A percentile compares a stretch with the other conserved stretches of the same genome.
These are phyloP conservation scores for Suricata suricatta DNA, from an alignment of 2,113 vertebrate genomes.

Conservation along the genomic window DNA sequence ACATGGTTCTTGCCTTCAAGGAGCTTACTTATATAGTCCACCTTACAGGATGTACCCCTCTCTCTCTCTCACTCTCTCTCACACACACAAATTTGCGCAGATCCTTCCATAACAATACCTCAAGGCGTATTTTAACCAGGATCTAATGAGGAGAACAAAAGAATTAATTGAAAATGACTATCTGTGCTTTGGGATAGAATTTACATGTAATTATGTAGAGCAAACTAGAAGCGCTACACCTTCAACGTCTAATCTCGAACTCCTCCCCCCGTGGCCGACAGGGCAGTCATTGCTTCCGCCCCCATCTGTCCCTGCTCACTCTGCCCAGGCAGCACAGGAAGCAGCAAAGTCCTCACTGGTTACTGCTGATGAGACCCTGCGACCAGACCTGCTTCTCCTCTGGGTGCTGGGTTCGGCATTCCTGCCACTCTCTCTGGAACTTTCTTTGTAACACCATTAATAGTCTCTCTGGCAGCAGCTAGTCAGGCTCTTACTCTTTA, in stretches of 20 bases:
- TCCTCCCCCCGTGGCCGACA: background rate
- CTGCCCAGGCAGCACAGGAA: background rate
- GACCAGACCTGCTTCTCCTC: background rate
- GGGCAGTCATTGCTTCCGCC: background rate
- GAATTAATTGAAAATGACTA: conserved; percentile 70
- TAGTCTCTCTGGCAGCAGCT: background rate
- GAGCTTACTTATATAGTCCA: background rate
- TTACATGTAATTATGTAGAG: conserved; percentile 37
- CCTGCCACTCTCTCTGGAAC: background rate
- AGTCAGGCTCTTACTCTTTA: background rate
- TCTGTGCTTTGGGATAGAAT: conserved; percentile 60
- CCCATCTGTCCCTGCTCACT: background rate
- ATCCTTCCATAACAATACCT: conserved; percentile 41
- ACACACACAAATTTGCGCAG: background rate
- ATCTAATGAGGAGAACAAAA: conserved; percentile 74
- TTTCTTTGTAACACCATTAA: background rate
- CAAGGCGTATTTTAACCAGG: conserved; percentile 53
- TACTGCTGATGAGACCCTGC: background rate
- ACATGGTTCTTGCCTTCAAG: background rate
- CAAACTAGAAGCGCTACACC: background rate
- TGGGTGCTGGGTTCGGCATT: background rate
- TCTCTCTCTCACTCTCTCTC: background rate
- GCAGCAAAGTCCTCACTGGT: background rate
- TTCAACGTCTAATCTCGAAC: background rate
- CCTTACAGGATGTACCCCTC: background rate